Base-by-base conservation (phyloP, 2,797 vertebrate species). In the Pangasius sanitwongsei region DNA sequence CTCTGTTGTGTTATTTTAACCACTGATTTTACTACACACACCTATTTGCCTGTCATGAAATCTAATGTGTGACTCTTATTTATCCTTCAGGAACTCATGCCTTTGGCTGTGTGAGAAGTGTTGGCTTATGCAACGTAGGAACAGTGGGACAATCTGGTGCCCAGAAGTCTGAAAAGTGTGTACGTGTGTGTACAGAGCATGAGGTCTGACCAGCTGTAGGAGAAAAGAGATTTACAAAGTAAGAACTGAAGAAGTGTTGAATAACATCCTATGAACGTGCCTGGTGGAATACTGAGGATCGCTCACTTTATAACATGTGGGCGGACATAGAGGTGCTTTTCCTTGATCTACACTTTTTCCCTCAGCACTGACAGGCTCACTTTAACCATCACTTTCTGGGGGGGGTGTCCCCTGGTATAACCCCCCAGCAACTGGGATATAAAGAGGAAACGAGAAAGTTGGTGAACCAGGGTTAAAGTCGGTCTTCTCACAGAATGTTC, bases 251-350 rank as follows among this genome's bases (percentile, higher is more conserved):
- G 34, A 44, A 86, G 48, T 78, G 72, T 63, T 83, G 69, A 31
- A 59, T 37, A 65, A 41, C 86, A 88, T 89, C 85, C 65, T 88
- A 92, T 90, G 90, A 87, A 87, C 88, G 50, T 48, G 5, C 31
- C 6, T 20, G n/a, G 41, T 85, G 59, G 86, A 85, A 63, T 57
- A 81, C 78, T 12, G 61, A 63, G 23, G 44, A 77, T 88, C 41
- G 44, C 81, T 85, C 50, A 85, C 89, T 83, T 94, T 92, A 93
- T 83, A 94, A 93, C 95, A 96, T 96, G 96, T 94, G 94, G 95
- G 94, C 93, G 92, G 92, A 93, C 90, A 92, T 92, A 89, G 92
- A 93, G 89, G 92, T 87, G 77, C 88, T 91, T 93, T 93, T 91
- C 91, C 90, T 92, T 75, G 93, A 93, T 61, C 86, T 89, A 88